Evolutionary conservation across 92 coral and sea anemone genomes (phyloP).

Genomic region (Blastomussa wellsi): DNA sequence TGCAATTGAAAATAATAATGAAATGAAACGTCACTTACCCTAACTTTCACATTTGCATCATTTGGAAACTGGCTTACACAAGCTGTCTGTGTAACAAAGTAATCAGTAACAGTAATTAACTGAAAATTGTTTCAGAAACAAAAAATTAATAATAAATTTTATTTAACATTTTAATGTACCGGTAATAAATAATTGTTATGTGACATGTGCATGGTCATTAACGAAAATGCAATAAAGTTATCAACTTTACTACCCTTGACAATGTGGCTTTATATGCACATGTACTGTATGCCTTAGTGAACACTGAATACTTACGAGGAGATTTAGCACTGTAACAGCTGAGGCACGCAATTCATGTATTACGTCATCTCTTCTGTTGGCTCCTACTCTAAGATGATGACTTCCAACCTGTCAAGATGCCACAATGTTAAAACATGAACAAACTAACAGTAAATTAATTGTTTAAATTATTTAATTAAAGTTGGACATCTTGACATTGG

Average conservation of each 20-base stretch:
- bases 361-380: slow-evolving; percentile 94
- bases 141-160: background rate
- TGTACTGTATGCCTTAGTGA: no score
- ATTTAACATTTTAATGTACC: background rate
- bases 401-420: slow-evolving; percentile 80
- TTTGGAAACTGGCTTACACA: slow-evolving; percentile 83
- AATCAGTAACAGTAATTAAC: background rate
- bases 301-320: slow-evolving; percentile 65
- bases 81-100: slow-evolving; percentile 64
- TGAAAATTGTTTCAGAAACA: background rate
- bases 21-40: slow-evolving; percentile 56
- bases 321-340: slow-evolving; percentile 70
- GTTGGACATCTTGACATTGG: no score
- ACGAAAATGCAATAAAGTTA: background rate
- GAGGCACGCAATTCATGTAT: slow-evolving; percentile 81
- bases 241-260: no score
- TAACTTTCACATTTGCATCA: slow-evolving; percentile 74
- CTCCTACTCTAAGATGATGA: slow-evolving; percentile 92
- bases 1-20: background rate
- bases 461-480: no score
- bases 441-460: no score
- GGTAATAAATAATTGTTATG: no score
- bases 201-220: no score
- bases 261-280: no score
- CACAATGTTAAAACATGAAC: background rate